Conservation (phyloP, 2,113 vertebrate genomes). For the Heterocephalus glaber region DNA sequence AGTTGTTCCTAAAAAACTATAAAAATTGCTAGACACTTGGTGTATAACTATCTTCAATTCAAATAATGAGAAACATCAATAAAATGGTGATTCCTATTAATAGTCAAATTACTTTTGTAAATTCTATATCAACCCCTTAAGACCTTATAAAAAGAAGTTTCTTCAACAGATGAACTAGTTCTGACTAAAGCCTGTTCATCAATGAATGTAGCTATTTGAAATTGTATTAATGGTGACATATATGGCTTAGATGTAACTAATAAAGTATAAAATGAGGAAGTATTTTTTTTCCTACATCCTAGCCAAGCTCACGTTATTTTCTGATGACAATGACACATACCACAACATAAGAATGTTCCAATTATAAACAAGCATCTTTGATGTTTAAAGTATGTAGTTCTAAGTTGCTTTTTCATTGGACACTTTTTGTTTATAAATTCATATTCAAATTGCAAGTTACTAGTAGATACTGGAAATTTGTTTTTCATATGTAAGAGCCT, state of each 20-base stretch:
- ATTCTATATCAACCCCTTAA: slow-evolving; percentile 2
- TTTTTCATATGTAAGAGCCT: background rate
- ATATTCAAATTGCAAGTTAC: background rate
- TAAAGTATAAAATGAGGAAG: background rate
- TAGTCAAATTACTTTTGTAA: rapidly evolving
- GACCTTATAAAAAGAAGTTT: background rate
- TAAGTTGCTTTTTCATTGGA: background rate
- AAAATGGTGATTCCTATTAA: slow-evolving; percentile 36
- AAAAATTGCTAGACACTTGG: background rate
- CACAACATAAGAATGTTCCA: background rate
- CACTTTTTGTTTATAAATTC: slow-evolving; percentile 28
- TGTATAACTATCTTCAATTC: background rate
- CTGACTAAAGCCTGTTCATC: background rate
- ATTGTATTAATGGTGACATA: background rate
- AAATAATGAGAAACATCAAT: slow-evolving; percentile 62
- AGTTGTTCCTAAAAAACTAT: background rate
- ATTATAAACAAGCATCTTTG: background rate
- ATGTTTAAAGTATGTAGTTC: background rate
- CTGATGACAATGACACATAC: background rate
- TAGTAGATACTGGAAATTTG: slow-evolving; percentile 15
- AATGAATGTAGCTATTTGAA: slow-evolving; percentile 20
- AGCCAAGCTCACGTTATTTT: background rate
- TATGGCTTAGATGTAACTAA: background rate
- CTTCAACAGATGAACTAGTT: background rate
- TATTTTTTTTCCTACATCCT: background rate